Evolutionary conservation across 2,113 vertebrate genomes (phyloP), one percentile per base, ranked within the genome.

Genomic region (Labeo catla): DNA sequence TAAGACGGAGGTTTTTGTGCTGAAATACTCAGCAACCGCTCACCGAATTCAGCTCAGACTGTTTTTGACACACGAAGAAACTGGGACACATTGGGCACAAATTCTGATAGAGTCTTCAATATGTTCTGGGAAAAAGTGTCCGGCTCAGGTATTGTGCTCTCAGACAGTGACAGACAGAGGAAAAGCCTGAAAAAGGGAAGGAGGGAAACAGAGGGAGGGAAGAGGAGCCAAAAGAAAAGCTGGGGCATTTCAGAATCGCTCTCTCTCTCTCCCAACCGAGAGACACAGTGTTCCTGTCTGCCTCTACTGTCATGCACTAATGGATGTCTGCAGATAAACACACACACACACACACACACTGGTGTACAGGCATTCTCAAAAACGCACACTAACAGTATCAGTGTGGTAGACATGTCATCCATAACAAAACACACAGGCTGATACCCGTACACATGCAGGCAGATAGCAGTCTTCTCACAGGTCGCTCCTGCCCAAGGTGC

Each of bases 241-340:
- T 2, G 0, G 74, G 12, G 13, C 36, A 59, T 76, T 59, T 84
- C 73, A 65, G 15, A 68, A 13, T 57, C 49, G 2, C 3, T 80
- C 61, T 81, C 21, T 50, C 21, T 50, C 79, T 81, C 79, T 66
- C 13, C 21, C 23, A 19, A 2, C 13, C 11, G 21, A 57, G 68
- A 76, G 83, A 47, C 21, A 45, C n/a, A 34, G 39, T 49, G 72
- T 61, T 49, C 79, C 36, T 43, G 61, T 81, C 34, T 47, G 47
- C 34, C 23, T 43, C 70, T 23, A 74, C 85, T 59, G 59, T 74
- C 57, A 23, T 66, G 79, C 79, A 81, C 79, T 81, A 81, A 81
- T 81, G 79, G 79, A 81, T 81, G 43, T 63, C 79, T 81, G 61
- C 63, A 52, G 47, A 82, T 70, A 70, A 70, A 68, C 15, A 70